These are phyloP conservation scores for Vespertilio murinus DNA, from an alignment of 2,797 vertebrate genomes.

Conservation along the genomic window DNA sequence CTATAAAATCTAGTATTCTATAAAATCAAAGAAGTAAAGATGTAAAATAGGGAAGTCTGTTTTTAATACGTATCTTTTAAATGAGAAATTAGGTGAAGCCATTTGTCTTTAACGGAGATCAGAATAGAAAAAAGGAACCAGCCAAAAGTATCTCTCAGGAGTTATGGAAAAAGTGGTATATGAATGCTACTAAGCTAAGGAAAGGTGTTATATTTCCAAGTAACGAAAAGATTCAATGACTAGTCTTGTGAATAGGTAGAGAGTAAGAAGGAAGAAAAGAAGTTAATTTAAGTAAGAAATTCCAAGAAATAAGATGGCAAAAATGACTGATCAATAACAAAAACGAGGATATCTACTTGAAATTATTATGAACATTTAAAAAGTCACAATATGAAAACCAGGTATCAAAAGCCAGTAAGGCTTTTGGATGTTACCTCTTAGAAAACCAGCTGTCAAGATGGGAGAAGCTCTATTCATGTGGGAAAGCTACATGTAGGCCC, in stretches of 20 bases:
- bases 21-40: conserved; percentile 16
- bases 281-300: conserved; percentile 15
- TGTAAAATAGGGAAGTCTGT: background rate
- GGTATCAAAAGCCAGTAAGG: background rate
- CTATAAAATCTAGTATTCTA: background rate
- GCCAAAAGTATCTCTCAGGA: background rate
- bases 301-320: background rate
- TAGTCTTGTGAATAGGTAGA: background rate
- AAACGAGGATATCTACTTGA: background rate
- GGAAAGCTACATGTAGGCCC: background rate
- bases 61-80: conserved; percentile 21
- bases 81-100: background rate
- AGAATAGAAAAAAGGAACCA: background rate
- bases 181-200: background rate
- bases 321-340: conserved; percentile 16
- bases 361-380: background rate
- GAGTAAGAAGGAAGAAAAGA: background rate
- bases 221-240: background rate
- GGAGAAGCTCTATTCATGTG: background rate
- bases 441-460: background rate
- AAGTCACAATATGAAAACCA: background rate
- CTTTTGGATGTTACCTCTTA: background rate
- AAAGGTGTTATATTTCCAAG: background rate
- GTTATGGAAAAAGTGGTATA: background rate
- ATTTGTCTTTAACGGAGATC: background rate